These are phyloP conservation scores for Amyelois transitella DNA, from an alignment of 1,140 invertebrate genomes.

Conservation along the genomic window DNA sequence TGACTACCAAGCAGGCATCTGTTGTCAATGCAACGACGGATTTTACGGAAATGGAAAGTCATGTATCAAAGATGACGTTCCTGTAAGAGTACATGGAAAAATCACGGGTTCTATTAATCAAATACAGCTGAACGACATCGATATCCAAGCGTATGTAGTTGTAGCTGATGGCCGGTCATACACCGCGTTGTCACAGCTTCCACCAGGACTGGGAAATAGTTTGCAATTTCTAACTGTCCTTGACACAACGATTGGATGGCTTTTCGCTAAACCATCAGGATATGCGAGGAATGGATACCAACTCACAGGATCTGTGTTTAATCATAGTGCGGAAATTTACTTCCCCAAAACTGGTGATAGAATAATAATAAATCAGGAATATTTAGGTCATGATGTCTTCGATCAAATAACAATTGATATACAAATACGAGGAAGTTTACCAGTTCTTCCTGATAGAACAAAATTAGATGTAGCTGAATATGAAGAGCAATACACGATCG, in stretches of 20 bases:
- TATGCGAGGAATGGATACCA: conserved; percentile 90
- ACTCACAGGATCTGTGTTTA: conserved; percentile 87
- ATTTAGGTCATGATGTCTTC: conserved; percentile 91
- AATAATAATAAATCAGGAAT: conserved; percentile 85
- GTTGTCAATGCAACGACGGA: conserved; percentile 87
- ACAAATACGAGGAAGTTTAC: conserved; percentile 86
- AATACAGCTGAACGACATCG: conserved; percentile 81
- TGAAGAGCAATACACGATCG: conserved; percentile 86
- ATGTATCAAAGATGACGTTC: conserved; percentile 87
- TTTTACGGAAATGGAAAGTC: conserved; percentile 94
- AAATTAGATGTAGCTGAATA: conserved; percentile 86
- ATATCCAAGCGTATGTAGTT: conserved; percentile 94
- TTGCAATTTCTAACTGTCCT: conserved; percentile 87
- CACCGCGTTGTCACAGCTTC: conserved; percentile 90
- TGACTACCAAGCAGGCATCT: conserved; percentile 89
- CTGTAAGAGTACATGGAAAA: conserved; percentile 90
- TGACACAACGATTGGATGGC: conserved; percentile 89
- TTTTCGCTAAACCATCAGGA: conserved; percentile 88
- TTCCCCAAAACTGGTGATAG: conserved; percentile 83
- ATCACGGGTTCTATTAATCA: conserved; percentile 88
- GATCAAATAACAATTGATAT: conserved; percentile 89
- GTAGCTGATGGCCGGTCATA: conserved; percentile 92
- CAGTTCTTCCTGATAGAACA: conserved; percentile 76
- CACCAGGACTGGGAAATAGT: conserved; percentile 81
- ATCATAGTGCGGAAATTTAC: conserved; percentile 84